Evolutionary conservation across 2,888 invertebrate species (phyloP).

Genomic region (Tipula lateralis): DNA sequence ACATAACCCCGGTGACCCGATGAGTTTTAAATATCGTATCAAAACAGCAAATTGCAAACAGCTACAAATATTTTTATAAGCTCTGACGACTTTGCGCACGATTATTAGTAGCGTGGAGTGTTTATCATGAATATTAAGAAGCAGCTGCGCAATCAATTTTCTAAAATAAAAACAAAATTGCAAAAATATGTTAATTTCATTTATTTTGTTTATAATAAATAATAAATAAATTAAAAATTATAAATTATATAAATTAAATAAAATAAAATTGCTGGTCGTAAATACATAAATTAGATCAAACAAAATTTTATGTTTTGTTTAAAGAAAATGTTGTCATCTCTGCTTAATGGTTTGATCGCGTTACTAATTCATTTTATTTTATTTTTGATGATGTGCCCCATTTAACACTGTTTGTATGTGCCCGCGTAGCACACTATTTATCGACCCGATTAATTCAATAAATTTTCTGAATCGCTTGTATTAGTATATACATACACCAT

Average conservation of each 20-base stretch:
- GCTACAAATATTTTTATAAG: neutral
- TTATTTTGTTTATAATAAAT: neutral
- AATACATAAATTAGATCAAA: conserved; percentile 3
- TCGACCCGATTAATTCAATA: neutral
- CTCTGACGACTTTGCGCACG: neutral
- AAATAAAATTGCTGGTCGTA: neutral
- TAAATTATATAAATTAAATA: neutral
- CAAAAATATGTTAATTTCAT: neutral
- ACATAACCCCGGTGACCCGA: neutral
- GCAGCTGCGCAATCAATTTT: neutral
- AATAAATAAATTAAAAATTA: neutral
- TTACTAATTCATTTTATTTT: neutral
- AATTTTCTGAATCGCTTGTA: neutral
- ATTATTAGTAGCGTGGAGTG: neutral
- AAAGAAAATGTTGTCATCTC: neutral
- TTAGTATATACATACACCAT: neutral
- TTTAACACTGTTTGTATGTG: neutral
- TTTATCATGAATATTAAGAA: neutral
- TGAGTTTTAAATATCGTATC: neutral
- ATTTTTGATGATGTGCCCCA: neutral
- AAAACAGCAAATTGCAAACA: neutral
- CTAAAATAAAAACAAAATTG: neutral
- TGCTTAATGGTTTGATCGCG: neutral
- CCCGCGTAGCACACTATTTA: neutral
- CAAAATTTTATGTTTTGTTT: neutral